phyloP scores from a whole-genome alignment of 1,140 invertebrate species.

The Psix sp. region DNA sequence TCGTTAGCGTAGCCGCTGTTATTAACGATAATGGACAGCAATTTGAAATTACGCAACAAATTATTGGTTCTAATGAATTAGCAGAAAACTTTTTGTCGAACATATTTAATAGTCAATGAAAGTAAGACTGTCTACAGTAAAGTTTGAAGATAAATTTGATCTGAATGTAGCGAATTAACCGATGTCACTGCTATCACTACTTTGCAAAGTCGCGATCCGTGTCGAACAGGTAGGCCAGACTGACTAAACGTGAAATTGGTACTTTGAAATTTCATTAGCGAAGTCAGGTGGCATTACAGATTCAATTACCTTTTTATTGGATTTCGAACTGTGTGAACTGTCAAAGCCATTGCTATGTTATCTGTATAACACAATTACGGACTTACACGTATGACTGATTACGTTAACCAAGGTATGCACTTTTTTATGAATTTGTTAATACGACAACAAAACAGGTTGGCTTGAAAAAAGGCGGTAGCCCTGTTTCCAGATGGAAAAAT shows the following conservation, averaged over 20 bases:
- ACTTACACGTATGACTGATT: constrained; percentile 52
- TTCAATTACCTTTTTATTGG: constrained; percentile 78
- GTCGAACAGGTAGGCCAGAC: constrained; percentile 60
- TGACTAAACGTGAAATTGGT: constrained; percentile 76
- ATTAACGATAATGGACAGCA: constrained; percentile 9
- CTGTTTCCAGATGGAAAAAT: too few species aligned
- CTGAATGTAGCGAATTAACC: constrained; percentile 48
- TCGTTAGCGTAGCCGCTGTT: constrained; percentile 12
- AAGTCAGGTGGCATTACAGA: constrained; percentile 77
- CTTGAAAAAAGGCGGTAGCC: too few species aligned
- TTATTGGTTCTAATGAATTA: too few species aligned
- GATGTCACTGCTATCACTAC: constrained; percentile 51
- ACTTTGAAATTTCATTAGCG: constrained; percentile 78
- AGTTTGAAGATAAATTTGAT: constrained; percentile 47
- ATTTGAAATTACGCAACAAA: neutral
- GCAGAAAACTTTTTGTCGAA: too few species aligned
- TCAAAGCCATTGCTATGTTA: constrained; percentile 69
- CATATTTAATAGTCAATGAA: too few species aligned
- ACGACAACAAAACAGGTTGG: too few species aligned
- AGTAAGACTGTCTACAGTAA: constrained; percentile 28
- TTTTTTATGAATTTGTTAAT: constrained; percentile 34
- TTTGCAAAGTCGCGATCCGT: constrained; percentile 58
- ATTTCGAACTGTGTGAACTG: constrained; percentile 75
- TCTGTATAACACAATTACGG: constrained; percentile 48
- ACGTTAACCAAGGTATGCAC: constrained; percentile 14